Evolutionary conservation across 2,113 vertebrate species (phyloP).

Genomic region (Ctenomys sociabilis): DNA sequence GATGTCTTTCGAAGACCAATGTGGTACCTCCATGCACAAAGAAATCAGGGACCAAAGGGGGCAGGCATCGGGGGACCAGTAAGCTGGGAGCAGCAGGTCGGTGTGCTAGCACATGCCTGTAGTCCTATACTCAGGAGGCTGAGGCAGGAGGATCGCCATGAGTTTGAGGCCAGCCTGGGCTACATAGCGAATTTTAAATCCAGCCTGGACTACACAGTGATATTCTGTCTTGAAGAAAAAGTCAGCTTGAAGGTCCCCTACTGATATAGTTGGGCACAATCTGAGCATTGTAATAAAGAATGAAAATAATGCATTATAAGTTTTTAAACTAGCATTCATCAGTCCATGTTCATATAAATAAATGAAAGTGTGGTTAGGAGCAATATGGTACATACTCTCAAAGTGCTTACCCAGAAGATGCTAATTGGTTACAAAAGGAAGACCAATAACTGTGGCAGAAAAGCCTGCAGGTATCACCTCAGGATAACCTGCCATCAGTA

Average conservation of each 20-base stretch:
- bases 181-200: background rate
- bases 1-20: background rate
- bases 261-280: background rate
- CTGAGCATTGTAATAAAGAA: background rate
- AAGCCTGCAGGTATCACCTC: background rate
- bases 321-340: background rate
- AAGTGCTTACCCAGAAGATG: background rate
- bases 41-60: background rate
- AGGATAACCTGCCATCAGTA: background rate
- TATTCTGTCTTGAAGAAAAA: background rate
- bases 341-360: background rate
- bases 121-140: background rate
- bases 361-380: background rate
- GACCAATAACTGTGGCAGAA: background rate
- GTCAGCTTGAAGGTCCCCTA: background rate
- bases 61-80: rapidly evolving
- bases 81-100: background rate
- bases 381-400: background rate
- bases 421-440: background rate
- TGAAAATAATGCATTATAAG: background rate
- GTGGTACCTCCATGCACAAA: background rate
- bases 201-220: background rate
- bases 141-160: background rate
- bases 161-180: background rate
- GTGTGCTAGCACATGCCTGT: background rate